A percentile compares a stretch with the other conserved stretches of the same genome.
phyloP scores from a whole-genome alignment of 2,797 vertebrate genomes.

The Orientallactaga sibirica region DNA sequence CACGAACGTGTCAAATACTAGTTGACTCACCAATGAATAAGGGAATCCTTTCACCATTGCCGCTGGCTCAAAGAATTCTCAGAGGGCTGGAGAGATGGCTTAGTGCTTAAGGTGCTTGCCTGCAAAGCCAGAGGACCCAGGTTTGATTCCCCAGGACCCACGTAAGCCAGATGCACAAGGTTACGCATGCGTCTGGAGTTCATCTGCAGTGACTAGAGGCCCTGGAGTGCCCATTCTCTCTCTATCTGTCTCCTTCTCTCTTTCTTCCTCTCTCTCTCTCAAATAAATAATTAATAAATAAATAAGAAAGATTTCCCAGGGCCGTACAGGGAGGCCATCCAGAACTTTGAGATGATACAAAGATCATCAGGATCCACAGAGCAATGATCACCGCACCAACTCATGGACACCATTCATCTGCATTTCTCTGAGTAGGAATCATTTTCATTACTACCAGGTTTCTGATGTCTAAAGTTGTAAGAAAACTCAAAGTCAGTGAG shows the following conservation, averaged over 20 bases:
- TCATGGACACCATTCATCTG: background rate
- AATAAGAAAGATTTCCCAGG: background rate
- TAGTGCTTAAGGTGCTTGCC: no score
- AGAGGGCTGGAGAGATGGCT: background rate
- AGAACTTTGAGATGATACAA: background rate
- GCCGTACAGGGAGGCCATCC: background rate
- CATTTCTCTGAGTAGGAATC: background rate
- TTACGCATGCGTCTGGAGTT: no score
- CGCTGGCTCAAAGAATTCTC: background rate
- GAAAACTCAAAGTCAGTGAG: background rate
- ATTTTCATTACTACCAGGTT: background rate
- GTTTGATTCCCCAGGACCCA: no score
- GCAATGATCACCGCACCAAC: background rate
- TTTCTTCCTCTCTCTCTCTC: no score
- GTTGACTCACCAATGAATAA: constrained; percentile 14
- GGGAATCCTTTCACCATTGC: background rate
- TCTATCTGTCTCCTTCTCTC: no score
- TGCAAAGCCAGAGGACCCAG: no score
- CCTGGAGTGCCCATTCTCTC: no score
- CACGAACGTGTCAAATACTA: background rate
- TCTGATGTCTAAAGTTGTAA: background rate
- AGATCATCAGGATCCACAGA: background rate
- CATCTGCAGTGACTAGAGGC: no score
- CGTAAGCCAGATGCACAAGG: no score
- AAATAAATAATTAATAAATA: no score